Conservation (phyloP, 2,113 vertebrate species). For the Acinonyx jubatus region DNA sequence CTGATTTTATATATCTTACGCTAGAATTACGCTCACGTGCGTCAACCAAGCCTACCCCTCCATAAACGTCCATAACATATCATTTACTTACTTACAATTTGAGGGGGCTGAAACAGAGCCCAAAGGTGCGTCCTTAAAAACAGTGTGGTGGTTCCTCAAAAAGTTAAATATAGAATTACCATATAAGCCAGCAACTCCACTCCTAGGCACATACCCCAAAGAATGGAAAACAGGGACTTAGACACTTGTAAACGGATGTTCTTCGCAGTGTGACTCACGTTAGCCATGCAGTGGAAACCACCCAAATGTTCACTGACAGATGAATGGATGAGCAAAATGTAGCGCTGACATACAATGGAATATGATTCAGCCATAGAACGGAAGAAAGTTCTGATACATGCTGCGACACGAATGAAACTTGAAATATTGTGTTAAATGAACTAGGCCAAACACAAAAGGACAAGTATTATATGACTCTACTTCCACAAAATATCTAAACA, state of each 20-base stretch:
- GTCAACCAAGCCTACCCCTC: not conserved
- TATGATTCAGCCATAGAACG: not conserved
- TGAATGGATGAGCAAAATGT: not conserved
- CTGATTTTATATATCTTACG: not conserved
- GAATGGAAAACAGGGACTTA: not conserved
- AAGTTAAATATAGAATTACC: not conserved
- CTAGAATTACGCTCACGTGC: not conserved
- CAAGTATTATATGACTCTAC: not conserved
- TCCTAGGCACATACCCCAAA: not conserved
- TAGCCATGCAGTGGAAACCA: not conserved
- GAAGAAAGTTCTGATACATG: not conserved
- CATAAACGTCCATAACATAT: not conserved
- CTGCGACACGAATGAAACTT: not conserved
- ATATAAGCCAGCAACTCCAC: not conserved
- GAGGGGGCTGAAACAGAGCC: not conserved
- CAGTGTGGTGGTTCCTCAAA: not conserved
- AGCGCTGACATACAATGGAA: not conserved
- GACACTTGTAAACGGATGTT: not conserved
- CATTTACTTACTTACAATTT: not conserved
- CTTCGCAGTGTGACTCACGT: not conserved
- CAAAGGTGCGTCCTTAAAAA: constrained; percentile 34
- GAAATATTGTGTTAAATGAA: not conserved
- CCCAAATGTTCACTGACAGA: not conserved
- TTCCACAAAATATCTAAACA: not conserved
- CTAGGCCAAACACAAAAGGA: not conserved